Evolutionary conservation across 2,888 invertebrate species (phyloP), one percentile per base, ranked within the genome.

Genomic region (Eulithis prunata): DNA sequence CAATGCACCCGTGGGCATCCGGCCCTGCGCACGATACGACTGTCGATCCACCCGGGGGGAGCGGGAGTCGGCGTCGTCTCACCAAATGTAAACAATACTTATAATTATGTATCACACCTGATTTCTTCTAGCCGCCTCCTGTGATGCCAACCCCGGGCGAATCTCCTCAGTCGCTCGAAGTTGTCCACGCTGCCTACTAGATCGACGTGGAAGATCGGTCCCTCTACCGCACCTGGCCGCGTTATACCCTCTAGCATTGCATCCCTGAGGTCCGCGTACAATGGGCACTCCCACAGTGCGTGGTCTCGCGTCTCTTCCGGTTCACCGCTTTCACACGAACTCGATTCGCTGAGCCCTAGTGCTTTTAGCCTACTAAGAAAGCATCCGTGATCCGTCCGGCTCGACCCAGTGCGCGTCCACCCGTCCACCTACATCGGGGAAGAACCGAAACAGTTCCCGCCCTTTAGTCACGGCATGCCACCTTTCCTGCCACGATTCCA

Each of bases 321-420:
- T 21, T 13, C 53, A 2, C 55, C 61, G 55, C 61, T 55, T 0
- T 36, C 11, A 12, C 61, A 61, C 38, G 2, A 11, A 3, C 14
- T 28, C 6, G 41, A 2, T 0, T 49, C 47, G 5, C n/a, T n/a
- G 0, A 61, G 38, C 6, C 6, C 6, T 10, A 60, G 3, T 0
- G 13, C 11, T 0, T 6, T 0, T 3, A 60, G 14, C 8, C 46
- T 10, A 8, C 13, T 45, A 1, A 47, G 5, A n/a, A 61, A 61
- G 12, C 61, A 55, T 0, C 61, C 61, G 47, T 61, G 61, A 0
- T 47, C 61, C 4, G 47, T 61, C 61, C 47, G 55, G 61, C 10
- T 61, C 61, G 3, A 61, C 55, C 61, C 61, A 61, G 61, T 21
- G 41, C 61, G 55, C 61, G 47, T 49, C 14, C 55, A 61, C 28